phyloP scores from a whole-genome alignment of 2,113 vertebrate species.

The Melanerpes formicivorus region DNA sequence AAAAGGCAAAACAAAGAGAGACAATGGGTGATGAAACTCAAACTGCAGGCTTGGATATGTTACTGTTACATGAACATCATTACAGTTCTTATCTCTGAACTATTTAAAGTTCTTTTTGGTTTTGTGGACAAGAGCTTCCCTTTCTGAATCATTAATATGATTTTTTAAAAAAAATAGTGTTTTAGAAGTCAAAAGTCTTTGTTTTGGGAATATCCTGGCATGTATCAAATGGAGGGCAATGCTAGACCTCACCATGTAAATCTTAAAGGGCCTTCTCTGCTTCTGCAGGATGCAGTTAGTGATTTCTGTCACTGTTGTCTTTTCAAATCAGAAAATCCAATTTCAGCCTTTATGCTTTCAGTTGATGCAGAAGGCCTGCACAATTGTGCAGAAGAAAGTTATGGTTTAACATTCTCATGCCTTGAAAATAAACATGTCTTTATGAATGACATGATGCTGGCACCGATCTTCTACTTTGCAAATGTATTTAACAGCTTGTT shows the following conservation, averaged over 20 bases:
- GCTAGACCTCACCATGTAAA: background rate
- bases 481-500: slow-evolving; percentile 41
- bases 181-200: background rate
- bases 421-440: slow-evolving; percentile 6
- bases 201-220: background rate
- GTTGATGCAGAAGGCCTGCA: background rate
- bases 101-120: background rate
- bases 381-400: background rate
- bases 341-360: background rate
- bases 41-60: background rate
- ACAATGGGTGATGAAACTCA: background rate
- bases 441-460: background rate
- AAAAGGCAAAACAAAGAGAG: no score
- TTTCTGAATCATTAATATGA: background rate
- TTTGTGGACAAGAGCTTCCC: background rate
- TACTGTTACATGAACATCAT: background rate
- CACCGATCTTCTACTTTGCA: background rate
- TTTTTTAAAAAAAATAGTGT: background rate
- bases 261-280: background rate
- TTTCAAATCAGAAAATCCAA: background rate
- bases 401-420: background rate
- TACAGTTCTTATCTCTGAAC: background rate
- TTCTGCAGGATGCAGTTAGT: background rate
- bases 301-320: background rate
- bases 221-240: background rate